Evolutionary conservation across 2,888 invertebrate species (phyloP), one percentile per base, ranked within the genome.

Genomic region (Drosophila ustulata): DNA sequence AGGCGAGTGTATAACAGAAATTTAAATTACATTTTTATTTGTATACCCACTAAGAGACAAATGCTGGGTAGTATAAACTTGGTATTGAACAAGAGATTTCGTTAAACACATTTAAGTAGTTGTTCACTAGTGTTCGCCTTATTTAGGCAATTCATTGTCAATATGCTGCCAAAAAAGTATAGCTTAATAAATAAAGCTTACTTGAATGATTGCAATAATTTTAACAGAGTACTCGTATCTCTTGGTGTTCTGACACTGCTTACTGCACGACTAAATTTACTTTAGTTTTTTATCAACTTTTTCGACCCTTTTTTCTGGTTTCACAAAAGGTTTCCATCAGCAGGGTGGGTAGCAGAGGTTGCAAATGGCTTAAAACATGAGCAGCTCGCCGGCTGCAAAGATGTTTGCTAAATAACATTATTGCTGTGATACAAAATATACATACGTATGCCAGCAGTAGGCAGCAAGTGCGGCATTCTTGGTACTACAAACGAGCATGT

Each of bases 1-100:
- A 58, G 65, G 58, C 66, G 55, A 32, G 49, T 41, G 68, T 50
- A 69, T 59, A 83, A 79, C 71, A 59, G 77, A 83, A 88, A 85
- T 81, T 85, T 83, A 86, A 88, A 85, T 85, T 81, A 74, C 77
- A 74, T 78, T 88, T 77, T 75, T 70, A 72, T 76, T 76, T 78
- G 50, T 46, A 63, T 52, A 45, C 55, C 43, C 56, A 62, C 49
- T 34, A 34, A 5, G 2, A 26, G 13, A n/a, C 30, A 8, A 9
- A 45, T 11, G 3, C 6, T 30, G 9, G 37, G 23, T 53, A 30
- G 28, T 11, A 11, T 59, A 26, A 8, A 3, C 8, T 5, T 23
- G 4, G 1, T 26, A n/a, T 49, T 30, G 4, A 6, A 18, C 25
- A 28, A 6, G 18, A 39, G 9, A 39, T 26, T 26, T 26, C 28